Percentiles rank a stretch among this genome's conserved stretches.
phyloP scores from a whole-genome alignment of 2,113 vertebrate genomes.

The Lichenostomus cassidix region DNA sequence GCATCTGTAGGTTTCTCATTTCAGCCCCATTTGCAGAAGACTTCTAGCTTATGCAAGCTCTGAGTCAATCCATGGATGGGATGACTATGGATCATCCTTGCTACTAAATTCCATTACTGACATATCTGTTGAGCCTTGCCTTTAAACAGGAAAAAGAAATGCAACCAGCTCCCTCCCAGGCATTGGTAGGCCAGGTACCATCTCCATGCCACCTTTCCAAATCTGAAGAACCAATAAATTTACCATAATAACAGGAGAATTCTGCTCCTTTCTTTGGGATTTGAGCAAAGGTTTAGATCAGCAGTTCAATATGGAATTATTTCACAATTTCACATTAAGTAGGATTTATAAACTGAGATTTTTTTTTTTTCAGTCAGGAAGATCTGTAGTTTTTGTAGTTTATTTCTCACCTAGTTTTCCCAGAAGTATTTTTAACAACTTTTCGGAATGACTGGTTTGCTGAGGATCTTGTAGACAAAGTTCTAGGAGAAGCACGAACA shows the following conservation, averaged over 20 bases:
- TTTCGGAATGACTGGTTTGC: conserved; percentile 97
- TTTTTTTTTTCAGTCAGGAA: neutral
- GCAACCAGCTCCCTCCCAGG: neutral
- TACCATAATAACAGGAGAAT: neutral
- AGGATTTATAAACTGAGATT: neutral
- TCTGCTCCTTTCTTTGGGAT: neutral
- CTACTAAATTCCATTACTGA: neutral
- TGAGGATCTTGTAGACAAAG: conserved; percentile 89
- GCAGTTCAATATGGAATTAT: neutral
- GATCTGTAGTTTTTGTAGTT: neutral
- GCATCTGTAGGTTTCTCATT: neutral
- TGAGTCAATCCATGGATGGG: neutral
- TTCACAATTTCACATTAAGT: neutral
- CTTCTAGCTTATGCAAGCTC: fast-evolving
- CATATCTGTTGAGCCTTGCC: neutral
- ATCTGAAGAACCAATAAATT: neutral
- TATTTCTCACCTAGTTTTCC: conserved; percentile 90
- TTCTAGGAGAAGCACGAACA: conserved; percentile 91
- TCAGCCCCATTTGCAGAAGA: neutral
- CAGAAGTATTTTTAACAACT: conserved; percentile 91
- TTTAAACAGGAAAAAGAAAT: neutral
- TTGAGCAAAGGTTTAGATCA: neutral
- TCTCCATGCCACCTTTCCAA: neutral
- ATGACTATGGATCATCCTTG: neutral
- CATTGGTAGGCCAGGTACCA: neutral